Evolutionary conservation across 2,888 invertebrate species (phyloP), one percentile per base, ranked within the genome.

Genomic region (Drosophila robusta): DNA sequence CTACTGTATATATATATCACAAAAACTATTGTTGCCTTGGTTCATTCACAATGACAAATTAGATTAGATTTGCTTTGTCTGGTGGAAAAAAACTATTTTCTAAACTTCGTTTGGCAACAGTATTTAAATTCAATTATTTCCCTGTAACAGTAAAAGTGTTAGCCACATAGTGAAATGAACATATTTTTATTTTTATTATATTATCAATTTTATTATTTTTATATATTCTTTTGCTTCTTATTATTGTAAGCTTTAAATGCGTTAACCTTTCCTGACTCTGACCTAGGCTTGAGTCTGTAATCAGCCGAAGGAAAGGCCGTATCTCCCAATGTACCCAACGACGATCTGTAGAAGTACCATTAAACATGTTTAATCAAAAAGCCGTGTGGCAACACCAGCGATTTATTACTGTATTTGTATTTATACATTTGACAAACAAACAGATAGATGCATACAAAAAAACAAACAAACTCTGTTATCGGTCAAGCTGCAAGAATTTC

Each of bases 261-360:
- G 38, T 52, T 44, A 38, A 18, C 51, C 45, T 32, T 57, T 47
- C 8, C 24, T 70, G 70, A 60, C 58, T 62, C 55, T 74, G 68
- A 72, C 73, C 63, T 67, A 50, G 63, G 58, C 12, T 51, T 44
- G 39, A 62, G 39, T 6, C 57, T 57, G 61, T 51, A 70, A 74
- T 75, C 74, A 56, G 56, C n/a, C 47, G 16, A 45, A 73, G 69
- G 60, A 36, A 64, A 54, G 12, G 52, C 24, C 51, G 44, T 56
- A 69, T 74, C 58, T 45, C 14, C 14, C 56, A 65, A 41, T 39
- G 34, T 39, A 39, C 12, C 41, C 51, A 38, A 16, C 50, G 42
- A 22, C 24, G 18, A 42, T 32, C 65, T 57, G 51, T 46, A 7
- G 36, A 47, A 58, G 34, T 36, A 29, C 38, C 64, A 41, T 56